Conservation (phyloP, 2,888 invertebrate species). For the Elmis aenea region DNA sequence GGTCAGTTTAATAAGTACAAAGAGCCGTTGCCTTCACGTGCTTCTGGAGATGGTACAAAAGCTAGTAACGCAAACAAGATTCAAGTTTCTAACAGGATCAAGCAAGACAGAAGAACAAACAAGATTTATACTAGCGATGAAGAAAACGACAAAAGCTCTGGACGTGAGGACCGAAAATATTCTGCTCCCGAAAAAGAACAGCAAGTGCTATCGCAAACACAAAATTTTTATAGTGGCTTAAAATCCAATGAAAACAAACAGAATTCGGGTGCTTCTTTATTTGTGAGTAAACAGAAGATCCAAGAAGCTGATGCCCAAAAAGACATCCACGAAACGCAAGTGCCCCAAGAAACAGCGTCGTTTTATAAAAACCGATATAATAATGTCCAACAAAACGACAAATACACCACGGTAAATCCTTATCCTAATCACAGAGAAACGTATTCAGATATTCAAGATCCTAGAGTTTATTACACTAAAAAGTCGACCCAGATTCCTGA, state of each 20-base stretch:
- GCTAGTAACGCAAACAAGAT: neutral
- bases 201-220: neutral
- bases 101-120: neutral
- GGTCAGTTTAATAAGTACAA: too few relatives aligned
- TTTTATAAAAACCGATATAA: conserved; percentile 54
- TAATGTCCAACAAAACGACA: conserved; percentile 22
- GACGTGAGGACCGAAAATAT: neutral
- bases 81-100: neutral
- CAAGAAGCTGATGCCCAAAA: neutral
- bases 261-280: neutral
- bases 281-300: neutral
- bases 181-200: neutral
- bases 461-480: conserved; percentile 23
- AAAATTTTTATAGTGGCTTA: neutral
- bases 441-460: conserved; percentile 39
- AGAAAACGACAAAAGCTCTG: too few relatives aligned
- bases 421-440: conserved; percentile 42
- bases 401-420: conserved; percentile 27
- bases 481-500: conserved; percentile 21
- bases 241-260: neutral
- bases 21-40: too few relatives aligned
- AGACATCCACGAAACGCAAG: conserved; percentile 55
- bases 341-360: conserved; percentile 72
- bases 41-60: too few relatives aligned
- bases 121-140: too few relatives aligned